phyloP scores from a whole-genome alignment of 2,113 vertebrate genomes.

The Bubo scandiacus region DNA sequence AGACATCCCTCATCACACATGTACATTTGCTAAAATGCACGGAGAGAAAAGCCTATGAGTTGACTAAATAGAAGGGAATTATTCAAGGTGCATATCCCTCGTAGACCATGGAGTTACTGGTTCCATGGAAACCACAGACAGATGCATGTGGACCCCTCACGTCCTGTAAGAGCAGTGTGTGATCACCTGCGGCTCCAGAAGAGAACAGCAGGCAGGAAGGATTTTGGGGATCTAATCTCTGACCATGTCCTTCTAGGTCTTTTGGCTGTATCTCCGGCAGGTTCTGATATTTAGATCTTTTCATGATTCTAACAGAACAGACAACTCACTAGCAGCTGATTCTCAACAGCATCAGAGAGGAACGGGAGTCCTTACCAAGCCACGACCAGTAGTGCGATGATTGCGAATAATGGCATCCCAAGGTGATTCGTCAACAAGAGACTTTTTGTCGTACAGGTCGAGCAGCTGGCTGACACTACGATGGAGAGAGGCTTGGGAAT shows the following conservation, averaged over 20 bases:
- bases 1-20: neutral
- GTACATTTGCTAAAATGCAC: neutral
- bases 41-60: neutral
- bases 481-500: conserved; percentile 82
- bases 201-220: neutral
- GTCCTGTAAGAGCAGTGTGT: neutral
- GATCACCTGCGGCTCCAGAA: neutral
- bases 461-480: conserved; percentile 90
- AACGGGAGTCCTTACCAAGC: conserved; percentile 79
- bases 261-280: neutral
- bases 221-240: neutral
- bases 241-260: neutral
- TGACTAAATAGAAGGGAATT: neutral
- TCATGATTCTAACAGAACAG: neutral
- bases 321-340: neutral
- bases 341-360: neutral
- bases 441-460: conserved; percentile 82
- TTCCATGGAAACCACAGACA: neutral
- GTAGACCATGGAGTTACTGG: neutral
- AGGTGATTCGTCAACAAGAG: conserved; percentile 75
- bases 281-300: neutral
- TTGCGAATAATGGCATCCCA: conserved; percentile 85
- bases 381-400: conserved; percentile 70
- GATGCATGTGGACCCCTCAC: too few species aligned
- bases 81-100: neutral